Evolutionary conservation across 2,113 vertebrate genomes (phyloP), one percentile per base, ranked within the genome.

Genomic region (Coptodon bakossiorum): DNA sequence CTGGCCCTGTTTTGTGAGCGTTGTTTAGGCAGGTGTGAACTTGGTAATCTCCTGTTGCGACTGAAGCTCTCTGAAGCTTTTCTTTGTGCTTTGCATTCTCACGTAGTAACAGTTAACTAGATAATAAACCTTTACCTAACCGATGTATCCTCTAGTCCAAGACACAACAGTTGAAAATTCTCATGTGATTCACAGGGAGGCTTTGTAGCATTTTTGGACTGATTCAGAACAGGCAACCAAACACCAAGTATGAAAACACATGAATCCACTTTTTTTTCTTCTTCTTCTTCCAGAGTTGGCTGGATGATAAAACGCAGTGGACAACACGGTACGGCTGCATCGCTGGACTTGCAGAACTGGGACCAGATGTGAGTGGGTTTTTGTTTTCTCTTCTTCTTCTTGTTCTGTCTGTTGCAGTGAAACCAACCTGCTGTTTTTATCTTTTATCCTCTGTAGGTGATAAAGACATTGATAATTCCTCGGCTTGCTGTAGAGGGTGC

Each of bases 271-370:
- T 50, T 36, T 63, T 34, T 12, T 52, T 7, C 8, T 14, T 4
- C 2, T 36, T 71, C 31, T 82, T 80, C 84, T 81, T 40, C 54
- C 95, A 98, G 98, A 97, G 97, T 87, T 97, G 96, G 97, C 91
- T 98, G 85, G 98, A 98, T 13, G 98, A 98, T 2, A 98, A 97
- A 95, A 98, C 98, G 1, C 98, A 98, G 7, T 98, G 98, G 98
- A 98, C 98, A 0, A 98, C 98, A 0, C 97, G 98, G 16, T 98
- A 98, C 1, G 98, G 98, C 86, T 98, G 97, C 93, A 98, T 98
- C 0, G 98, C 98, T 12, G 98, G 98, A 56, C 96, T 98, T 19
- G 97, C 98, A 2, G 98, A 98, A 91, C 95, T 98, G 2, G 98
- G 98, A 52, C 92, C 97, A 16, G 98, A 98, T 73, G 98, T 98